phyloP scores from a whole-genome alignment of 2,888 invertebrate species.

The Omphaloscelis lunosa region DNA sequence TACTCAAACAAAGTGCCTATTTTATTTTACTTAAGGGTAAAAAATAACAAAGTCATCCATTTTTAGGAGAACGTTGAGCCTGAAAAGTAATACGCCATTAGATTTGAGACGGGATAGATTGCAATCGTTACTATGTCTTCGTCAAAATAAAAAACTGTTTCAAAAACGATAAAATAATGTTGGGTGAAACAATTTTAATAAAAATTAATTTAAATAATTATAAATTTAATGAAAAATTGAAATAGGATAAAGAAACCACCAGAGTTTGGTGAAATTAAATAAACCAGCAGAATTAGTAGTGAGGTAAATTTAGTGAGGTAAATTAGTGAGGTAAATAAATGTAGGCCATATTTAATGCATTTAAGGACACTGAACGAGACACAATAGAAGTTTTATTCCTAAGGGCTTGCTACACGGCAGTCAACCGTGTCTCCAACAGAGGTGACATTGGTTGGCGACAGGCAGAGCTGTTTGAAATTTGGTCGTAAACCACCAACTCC shows the following conservation, averaged over 20 bases:
- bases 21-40: constrained; percentile 39
- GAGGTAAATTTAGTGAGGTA: background rate
- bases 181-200: background rate
- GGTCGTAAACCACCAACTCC: too few species aligned
- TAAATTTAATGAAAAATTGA: too few species aligned
- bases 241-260: background rate
- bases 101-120: constrained; percentile 50
- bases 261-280: background rate
- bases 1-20: constrained; percentile 38
- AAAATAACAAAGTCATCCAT: constrained; percentile 43
- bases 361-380: too few species aligned
- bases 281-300: background rate
- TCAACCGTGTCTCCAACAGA: too few species aligned
- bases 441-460: too few species aligned
- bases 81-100: constrained; percentile 55
- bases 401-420: too few species aligned
- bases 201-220: too few species aligned
- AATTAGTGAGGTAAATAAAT: background rate
- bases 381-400: too few species aligned
- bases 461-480: too few species aligned
- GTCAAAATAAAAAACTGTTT: constrained; percentile 10
- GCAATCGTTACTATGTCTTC: constrained; percentile 39
- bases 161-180: background rate
- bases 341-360: too few species aligned
- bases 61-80: constrained; percentile 40